These are phyloP conservation scores for Pristionchus japonicus DNA, from an alignment of 2,888 invertebrate genomes.

Conservation along the genomic window DNA sequence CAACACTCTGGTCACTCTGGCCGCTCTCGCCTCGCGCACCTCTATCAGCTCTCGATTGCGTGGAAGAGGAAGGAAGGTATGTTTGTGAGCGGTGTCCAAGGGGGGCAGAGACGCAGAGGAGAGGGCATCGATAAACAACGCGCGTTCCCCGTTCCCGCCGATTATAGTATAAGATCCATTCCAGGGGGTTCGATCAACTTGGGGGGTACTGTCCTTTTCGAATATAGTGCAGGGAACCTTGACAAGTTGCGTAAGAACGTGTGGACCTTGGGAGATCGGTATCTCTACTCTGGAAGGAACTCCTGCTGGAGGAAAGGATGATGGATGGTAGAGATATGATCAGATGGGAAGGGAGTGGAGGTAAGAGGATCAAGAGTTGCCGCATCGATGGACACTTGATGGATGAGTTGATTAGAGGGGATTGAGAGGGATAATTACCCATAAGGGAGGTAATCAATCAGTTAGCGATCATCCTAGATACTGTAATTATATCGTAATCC, in stretches of 20 bases:
- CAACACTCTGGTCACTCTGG: slow-evolving; percentile 14
- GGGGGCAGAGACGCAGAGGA: slow-evolving; percentile 37
- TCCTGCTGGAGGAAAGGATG: too few relatives aligned
- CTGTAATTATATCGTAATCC: background rate
- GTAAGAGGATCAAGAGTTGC: background rate
- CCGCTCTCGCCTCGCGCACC: slow-evolving; percentile 24
- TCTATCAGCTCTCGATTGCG: slow-evolving; percentile 10
- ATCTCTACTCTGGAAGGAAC: background rate
- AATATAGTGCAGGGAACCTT: background rate
- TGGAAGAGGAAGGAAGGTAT: background rate
- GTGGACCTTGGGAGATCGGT: slow-evolving; percentile 20
- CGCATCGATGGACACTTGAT: background rate
- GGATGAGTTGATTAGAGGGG: slow-evolving; percentile 11
- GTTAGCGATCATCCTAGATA: background rate
- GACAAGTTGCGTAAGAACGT: background rate
- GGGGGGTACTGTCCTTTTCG: background rate
- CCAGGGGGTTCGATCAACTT: background rate
- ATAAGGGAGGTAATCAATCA: background rate
- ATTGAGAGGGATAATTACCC: background rate
- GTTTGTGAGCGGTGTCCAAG: background rate
- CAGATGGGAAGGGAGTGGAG: background rate
- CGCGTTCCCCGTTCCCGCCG: background rate
- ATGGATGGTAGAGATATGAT: slow-evolving; percentile 26
- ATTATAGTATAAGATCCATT: background rate
- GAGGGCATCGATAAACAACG: background rate